These are phyloP conservation scores for Therioaphis trifolii DNA, from an alignment of 2,888 invertebrate genomes.

Conservation along the genomic window DNA sequence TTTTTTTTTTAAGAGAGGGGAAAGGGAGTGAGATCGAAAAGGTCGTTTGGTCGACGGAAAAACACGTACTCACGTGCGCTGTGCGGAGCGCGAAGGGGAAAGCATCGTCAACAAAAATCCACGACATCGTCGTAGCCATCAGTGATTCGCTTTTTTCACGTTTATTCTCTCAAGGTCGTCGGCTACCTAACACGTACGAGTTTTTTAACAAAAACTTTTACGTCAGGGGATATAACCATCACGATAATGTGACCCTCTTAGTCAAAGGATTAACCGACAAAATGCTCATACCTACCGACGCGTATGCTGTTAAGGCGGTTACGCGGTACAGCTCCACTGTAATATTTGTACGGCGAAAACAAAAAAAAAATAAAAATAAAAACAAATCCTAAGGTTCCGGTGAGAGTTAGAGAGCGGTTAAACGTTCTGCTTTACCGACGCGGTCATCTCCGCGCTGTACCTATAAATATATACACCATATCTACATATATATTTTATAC, in stretches of 20 bases:
- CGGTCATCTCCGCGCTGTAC: not conserved
- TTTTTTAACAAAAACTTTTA: not conserved
- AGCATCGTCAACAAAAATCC: not conserved
- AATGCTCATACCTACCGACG: not conserved
- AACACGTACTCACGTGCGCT: not conserved
- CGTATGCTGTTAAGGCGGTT: not conserved
- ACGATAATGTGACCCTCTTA: conserved; percentile 22
- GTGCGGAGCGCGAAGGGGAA: not conserved
- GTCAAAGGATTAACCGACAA: conserved; percentile 18
- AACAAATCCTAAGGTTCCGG: not conserved
- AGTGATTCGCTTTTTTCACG: not conserved
- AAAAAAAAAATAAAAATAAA: not conserved
- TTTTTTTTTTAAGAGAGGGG: too few species aligned
- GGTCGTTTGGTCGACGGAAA: not conserved
- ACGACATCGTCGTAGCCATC: not conserved
- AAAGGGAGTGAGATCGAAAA: not conserved
- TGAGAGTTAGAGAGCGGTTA: not conserved
- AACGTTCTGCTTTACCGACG: not conserved
- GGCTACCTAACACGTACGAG: not conserved
- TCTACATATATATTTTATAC: too few species aligned
- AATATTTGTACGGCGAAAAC: not conserved
- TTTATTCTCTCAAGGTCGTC: not conserved
- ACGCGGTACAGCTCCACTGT: not conserved
- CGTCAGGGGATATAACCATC: not conserved
- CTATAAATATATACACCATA: not conserved